These are phyloP conservation scores for Polymixis flavicincta DNA, from an alignment of 2,888 invertebrate genomes.

Conservation along the genomic window DNA sequence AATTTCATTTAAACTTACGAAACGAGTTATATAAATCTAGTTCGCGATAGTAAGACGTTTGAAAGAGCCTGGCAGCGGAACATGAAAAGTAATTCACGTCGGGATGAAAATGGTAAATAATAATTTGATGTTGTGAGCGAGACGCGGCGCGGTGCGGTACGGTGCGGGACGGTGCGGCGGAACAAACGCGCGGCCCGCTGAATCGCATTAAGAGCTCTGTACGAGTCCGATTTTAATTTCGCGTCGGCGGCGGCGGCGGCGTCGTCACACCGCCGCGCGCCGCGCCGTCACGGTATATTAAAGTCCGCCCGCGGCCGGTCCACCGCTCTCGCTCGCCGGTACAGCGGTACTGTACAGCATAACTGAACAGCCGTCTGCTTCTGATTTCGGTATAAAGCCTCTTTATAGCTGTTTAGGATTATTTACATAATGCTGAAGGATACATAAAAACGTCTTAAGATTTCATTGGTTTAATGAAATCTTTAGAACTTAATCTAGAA, in stretches of 20 bases:
- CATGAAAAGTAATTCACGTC: conserved; percentile 72
- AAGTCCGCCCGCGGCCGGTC: not conserved
- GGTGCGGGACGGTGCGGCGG: conserved; percentile 11
- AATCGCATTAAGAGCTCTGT: conserved; percentile 71
- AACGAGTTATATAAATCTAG: conserved; percentile 59
- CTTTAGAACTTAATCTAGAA: conserved; percentile 22
- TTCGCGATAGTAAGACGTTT: conserved; percentile 54
- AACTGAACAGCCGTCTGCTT: conserved; percentile 28
- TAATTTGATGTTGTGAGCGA: conserved; percentile 59
- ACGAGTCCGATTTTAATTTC: conserved; percentile 72
- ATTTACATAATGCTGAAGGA: conserved; percentile 43
- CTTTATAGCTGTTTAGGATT: conserved; percentile 41
- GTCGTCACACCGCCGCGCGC: conserved; percentile 58
- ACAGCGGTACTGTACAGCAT: not conserved
- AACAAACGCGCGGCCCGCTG: conserved; percentile 40
- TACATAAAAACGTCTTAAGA: conserved; percentile 34
- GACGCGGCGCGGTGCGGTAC: conserved; percentile 18
- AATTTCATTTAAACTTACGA: conserved; percentile 55
- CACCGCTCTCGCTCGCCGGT: not conserved
- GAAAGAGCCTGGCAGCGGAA: conserved; percentile 63
- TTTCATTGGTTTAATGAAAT: conserved; percentile 43
- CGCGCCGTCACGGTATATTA: conserved; percentile 54
- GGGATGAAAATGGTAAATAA: conserved; percentile 73
- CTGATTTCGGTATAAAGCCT: conserved; percentile 32
- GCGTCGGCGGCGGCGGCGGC: conserved; percentile 64